phyloP scores from a whole-genome alignment of 1,140 invertebrate species.

The Plutomurus gul region DNA sequence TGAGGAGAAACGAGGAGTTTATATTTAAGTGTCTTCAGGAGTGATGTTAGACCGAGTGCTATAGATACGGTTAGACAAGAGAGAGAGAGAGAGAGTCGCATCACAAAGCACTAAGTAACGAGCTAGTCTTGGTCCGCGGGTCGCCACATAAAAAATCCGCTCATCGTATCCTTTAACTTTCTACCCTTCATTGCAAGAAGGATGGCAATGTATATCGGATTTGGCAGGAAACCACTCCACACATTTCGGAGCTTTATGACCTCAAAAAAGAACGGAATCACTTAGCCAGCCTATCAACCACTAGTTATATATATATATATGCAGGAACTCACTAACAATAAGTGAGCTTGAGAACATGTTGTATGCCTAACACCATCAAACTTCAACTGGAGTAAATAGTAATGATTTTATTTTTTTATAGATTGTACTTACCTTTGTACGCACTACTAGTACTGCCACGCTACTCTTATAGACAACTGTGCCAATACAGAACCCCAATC shows the following conservation, averaged over 20 bases:
- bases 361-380: too few relatives aligned
- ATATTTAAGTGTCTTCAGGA: neutral
- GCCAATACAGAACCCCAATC: too few relatives aligned
- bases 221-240: neutral
- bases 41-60: neutral
- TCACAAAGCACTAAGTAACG: neutral
- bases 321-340: too few relatives aligned
- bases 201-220: neutral
- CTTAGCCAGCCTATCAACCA: too few relatives aligned
- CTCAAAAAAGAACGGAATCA: slow-evolving; percentile 3
- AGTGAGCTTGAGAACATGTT: too few relatives aligned
- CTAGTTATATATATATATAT: too few relatives aligned
- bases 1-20: too few relatives aligned
- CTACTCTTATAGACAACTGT: too few relatives aligned
- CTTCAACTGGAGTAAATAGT: too few relatives aligned
- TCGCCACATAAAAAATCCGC: neutral
- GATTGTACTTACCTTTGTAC: too few relatives aligned
- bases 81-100: neutral
- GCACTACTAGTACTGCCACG: too few relatives aligned
- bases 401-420: too few relatives aligned
- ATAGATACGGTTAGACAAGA: neutral
- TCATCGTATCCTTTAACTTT: neutral
- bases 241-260: slow-evolving; percentile 14
- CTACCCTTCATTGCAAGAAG: neutral
- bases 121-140: neutral